phyloP scores from a whole-genome alignment of 2,888 invertebrate species.

The Pegoplata infirma region DNA sequence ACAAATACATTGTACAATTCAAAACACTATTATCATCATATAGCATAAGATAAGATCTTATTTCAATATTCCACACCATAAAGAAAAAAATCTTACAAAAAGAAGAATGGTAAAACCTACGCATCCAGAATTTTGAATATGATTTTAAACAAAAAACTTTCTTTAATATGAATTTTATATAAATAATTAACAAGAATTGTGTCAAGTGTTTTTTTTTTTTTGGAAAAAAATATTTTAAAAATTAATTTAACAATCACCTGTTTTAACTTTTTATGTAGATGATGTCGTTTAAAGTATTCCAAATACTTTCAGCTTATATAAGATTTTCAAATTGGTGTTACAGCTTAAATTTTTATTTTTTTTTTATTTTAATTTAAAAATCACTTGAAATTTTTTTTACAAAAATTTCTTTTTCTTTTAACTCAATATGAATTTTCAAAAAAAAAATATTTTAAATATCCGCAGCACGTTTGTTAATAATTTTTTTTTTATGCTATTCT shows the following conservation, averaged over 20 bases:
- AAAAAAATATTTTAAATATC: conserved; percentile 24
- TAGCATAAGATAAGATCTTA: conserved; percentile 8
- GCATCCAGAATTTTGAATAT: conserved; percentile 24
- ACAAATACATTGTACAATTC: background rate
- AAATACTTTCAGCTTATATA: background rate
- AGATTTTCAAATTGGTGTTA: background rate
- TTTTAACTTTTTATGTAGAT: background rate
- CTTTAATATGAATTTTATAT: background rate
- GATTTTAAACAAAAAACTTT: conserved; percentile 1
- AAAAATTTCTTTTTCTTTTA: conserved; percentile 8
- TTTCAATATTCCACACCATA: background rate
- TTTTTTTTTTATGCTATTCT: conserved; percentile 29
- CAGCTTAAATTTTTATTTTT: background rate
- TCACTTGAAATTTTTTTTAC: background rate
- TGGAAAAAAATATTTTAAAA: background rate
- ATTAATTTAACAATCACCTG: conserved; percentile 44
- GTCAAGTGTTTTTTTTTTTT: conserved; percentile 30
- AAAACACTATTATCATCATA: background rate
- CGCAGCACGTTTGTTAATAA: conserved; percentile 40
- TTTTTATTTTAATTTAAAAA: background rate
- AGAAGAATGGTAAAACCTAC: conserved; percentile 38
- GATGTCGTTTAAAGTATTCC: conserved; percentile 1
- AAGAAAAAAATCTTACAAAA: background rate
- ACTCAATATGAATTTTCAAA: background rate
- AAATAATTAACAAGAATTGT: background rate